Evolutionary conservation across 2,888 invertebrate species (phyloP).

Genomic region (Hypena proboscidalis): DNA sequence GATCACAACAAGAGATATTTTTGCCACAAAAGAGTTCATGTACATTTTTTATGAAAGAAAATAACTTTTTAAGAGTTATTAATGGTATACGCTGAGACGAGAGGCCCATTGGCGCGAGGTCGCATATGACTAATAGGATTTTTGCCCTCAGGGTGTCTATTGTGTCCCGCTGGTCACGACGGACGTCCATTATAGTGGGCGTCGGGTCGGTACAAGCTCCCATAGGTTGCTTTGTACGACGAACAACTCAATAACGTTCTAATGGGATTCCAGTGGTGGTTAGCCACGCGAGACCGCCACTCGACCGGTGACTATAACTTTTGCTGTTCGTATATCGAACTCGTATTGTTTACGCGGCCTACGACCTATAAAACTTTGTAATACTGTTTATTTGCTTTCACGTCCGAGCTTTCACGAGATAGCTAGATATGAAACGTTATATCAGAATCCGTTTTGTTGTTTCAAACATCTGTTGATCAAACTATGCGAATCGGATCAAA

Average conservation of each 20-base stretch:
- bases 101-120: slow-evolving; percentile 14
- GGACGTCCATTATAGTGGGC: slow-evolving; percentile 57
- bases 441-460: slow-evolving; percentile 17
- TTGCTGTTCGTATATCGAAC: slow-evolving; percentile 60
- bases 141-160: slow-evolving; percentile 51
- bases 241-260: slow-evolving; percentile 77
- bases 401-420: slow-evolving; percentile 5
- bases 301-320: slow-evolving; percentile 53
- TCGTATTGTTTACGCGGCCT: slow-evolving; percentile 59
- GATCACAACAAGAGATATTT: background rate
- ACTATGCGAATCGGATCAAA: slow-evolving; percentile 38
- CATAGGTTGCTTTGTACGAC: slow-evolving; percentile 59
- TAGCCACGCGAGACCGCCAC: slow-evolving; percentile 71
- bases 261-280: slow-evolving; percentile 77
- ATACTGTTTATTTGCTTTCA: slow-evolving; percentile 16
- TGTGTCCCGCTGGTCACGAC: slow-evolving; percentile 49
- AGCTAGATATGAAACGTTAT: slow-evolving; percentile 12
- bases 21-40: too few species aligned
- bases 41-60: background rate
- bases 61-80: background rate
- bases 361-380: slow-evolving; percentile 55
- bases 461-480: slow-evolving; percentile 41
- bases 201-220: slow-evolving; percentile 59
- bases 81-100: slow-evolving; percentile 3
- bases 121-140: slow-evolving; percentile 45